Evolutionary conservation across 2,113 vertebrate genomes (phyloP).

Genomic region (Hemibagrus wyckioides): DNA sequence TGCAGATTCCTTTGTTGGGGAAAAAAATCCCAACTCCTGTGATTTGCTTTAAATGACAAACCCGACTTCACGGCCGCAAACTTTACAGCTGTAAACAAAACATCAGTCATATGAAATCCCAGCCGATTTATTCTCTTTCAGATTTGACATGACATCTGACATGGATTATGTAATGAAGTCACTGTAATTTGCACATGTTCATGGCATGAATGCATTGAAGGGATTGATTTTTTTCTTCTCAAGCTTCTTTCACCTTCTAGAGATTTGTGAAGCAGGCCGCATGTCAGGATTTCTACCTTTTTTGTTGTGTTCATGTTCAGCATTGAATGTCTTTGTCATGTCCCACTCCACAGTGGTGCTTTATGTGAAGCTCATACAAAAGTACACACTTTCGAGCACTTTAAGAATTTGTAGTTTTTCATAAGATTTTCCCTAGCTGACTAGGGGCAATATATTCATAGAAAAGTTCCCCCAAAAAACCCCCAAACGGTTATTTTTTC

Average conservation of each 20-base stretch:
- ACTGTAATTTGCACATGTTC: background rate
- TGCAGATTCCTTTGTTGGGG: background rate
- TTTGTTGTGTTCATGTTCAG: too few relatives aligned
- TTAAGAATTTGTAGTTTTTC: too few relatives aligned
- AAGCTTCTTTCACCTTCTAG: background rate
- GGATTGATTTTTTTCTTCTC: background rate
- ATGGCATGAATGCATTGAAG: background rate
- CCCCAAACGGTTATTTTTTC: too few relatives aligned
- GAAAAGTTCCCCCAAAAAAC: too few relatives aligned
- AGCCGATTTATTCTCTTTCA: background rate
- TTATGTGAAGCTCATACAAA: too few relatives aligned
- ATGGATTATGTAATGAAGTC: background rate
- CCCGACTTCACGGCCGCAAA: background rate
- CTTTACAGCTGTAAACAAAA: background rate
- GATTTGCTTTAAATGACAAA: background rate
- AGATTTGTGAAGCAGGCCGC: background rate
- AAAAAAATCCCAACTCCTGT: background rate
- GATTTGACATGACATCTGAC: background rate
- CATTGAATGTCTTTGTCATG: too few relatives aligned
- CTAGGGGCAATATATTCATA: too few relatives aligned
- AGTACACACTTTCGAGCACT: too few relatives aligned
- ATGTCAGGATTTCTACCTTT: background rate
- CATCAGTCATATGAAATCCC: background rate
- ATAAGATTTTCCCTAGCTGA: too few relatives aligned
- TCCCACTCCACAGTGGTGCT: too few relatives aligned